Evolutionary conservation across 2,113 vertebrate genomes (phyloP).

Genomic region (Anolis sagrei): DNA sequence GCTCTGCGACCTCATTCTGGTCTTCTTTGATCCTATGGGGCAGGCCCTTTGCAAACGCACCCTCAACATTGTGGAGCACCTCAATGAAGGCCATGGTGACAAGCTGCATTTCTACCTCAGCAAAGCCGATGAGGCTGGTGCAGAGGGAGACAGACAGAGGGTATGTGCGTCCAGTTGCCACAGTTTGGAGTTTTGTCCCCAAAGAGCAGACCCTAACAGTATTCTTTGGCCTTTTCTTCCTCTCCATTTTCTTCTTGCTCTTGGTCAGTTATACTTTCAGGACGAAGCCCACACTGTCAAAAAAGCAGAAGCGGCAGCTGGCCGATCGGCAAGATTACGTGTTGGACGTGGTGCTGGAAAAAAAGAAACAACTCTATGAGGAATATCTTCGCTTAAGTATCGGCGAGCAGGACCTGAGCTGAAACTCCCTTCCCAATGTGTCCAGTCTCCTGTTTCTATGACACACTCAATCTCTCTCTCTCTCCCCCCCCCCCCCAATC

Average conservation of each 20-base stretch:
- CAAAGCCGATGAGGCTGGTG: slow-evolving; percentile 85
- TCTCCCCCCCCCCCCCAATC: too few relatives aligned
- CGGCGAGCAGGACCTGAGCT: slow-evolving; percentile 82
- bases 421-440: slow-evolving; percentile 34
- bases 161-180: slow-evolving; percentile 72
- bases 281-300: slow-evolving; percentile 77
- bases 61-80: slow-evolving; percentile 83
- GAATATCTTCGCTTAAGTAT: slow-evolving; percentile 86
- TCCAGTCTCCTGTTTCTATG: too few relatives aligned
- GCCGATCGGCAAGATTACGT: slow-evolving; percentile 81
- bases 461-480: background rate
- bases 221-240: slow-evolving; percentile 70
- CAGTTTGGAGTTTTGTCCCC: slow-evolving; percentile 69
- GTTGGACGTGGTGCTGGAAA: slow-evolving; percentile 78
- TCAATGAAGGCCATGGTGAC: slow-evolving; percentile 82
- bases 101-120: slow-evolving; percentile 83
- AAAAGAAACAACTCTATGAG: slow-evolving; percentile 85
- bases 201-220: slow-evolving; percentile 72
- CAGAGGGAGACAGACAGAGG: slow-evolving; percentile 84
- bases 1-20: slow-evolving; percentile 84
- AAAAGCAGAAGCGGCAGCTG: slow-evolving; percentile 81
- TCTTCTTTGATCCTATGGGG: slow-evolving; percentile 88
- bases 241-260: slow-evolving; percentile 80
- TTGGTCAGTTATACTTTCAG: slow-evolving; percentile 77
- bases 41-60: slow-evolving; percentile 87